Evolutionary conservation across 2,113 vertebrate genomes (phyloP), one percentile per base, ranked within the genome.

Genomic region (Monopterus albus): DNA sequence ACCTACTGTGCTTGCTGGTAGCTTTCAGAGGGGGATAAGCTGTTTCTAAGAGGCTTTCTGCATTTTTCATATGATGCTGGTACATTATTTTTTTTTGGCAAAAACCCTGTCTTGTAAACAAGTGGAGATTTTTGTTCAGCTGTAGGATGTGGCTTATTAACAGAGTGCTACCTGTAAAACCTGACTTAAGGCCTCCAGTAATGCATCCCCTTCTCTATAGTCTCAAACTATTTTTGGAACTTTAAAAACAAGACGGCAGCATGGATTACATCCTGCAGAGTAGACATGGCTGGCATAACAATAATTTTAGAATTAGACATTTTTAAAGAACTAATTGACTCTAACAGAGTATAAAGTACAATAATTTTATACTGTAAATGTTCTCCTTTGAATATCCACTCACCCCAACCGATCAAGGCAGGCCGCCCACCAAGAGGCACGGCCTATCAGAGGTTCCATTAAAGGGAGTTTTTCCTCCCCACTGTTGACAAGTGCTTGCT

Each of bases 111-210:
- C 50, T 62, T 55, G 62, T 67, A 80, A 61, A 84, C 61, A 81
- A 64, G n/a, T 33, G 15, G 35, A 42, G 70, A 80, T 78, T 83
- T 79, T 36, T 35, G 28, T 58, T 64, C 29, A 28, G 59, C 57
- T 64, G 81, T 75, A 43, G 58, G 72, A 75, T 71, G 59, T 57
- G 59, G 69, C 45, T 75, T 74, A 78, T 84, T 63, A 80, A 79
- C 42, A 13, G 47, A 80, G 51, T 12, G 40, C 42, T 68, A 60
- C 51, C 71, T 21, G 5, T 73, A 45, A 68, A 83, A 69, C 47
- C 18, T 46, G 47, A 73, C 46, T 70, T 60, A 45, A 57, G 42
- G 57, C 53, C 38, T 42, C 58, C 20, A 7, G 18, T 74, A 26
- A 59, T n/a, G 23, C 35, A 52, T 59, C 33, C 21, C 38, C 10